phyloP scores from a whole-genome alignment of 2,888 invertebrate species.

The Tenthredo notha region DNA sequence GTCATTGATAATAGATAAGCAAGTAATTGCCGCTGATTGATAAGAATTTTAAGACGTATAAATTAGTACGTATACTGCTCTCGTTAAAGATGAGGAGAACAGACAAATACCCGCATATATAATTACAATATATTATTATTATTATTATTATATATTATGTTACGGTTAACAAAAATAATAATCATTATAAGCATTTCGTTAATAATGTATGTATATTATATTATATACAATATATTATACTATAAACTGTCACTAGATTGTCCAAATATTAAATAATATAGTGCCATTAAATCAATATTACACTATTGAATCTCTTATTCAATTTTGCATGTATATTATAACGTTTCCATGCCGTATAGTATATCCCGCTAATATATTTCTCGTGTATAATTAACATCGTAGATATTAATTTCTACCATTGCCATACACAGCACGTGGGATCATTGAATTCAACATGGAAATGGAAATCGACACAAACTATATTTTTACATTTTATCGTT shows the following conservation, averaged over 20 bases:
- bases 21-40: constrained; percentile 15
- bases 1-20: constrained; percentile 42
- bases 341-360: background rate
- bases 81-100: constrained; percentile 17
- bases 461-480: background rate
- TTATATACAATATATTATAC: constrained; percentile 63
- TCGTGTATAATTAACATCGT: background rate
- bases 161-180: constrained; percentile 11
- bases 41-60: constrained; percentile 3
- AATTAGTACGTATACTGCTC: too few relatives aligned
- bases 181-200: constrained; percentile 32
- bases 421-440: background rate
- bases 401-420: background rate
- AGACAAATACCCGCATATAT: constrained; percentile 22
- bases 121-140: background rate
- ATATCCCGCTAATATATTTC: background rate
- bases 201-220: constrained; percentile 57
- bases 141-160: constrained; percentile 16
- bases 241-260: constrained; percentile 76
- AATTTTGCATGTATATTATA: background rate
- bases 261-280: constrained; percentile 75
- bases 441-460: background rate
- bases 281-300: constrained; percentile 71
- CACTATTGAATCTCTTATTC: background rate
- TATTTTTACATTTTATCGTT: background rate